These are phyloP conservation scores for Thunnus maccoyii DNA, from an alignment of 2,113 vertebrate genomes.

Conservation along the genomic window DNA sequence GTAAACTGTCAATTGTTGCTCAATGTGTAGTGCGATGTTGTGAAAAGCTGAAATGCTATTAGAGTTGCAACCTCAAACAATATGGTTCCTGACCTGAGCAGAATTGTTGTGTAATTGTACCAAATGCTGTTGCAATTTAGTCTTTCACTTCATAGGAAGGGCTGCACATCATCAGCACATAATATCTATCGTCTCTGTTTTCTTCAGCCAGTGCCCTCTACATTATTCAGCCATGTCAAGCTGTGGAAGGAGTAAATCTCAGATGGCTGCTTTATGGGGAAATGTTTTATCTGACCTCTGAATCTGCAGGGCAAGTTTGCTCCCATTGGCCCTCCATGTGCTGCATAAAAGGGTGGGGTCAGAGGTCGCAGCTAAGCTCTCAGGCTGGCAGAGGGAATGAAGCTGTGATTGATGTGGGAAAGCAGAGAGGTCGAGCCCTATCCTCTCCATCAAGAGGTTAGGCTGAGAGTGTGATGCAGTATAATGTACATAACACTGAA, in stretches of 20 bases:
- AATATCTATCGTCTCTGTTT: constrained; percentile 20
- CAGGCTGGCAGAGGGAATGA: constrained; percentile 48
- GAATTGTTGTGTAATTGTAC: constrained; percentile 11
- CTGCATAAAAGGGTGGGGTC: constrained; percentile 60
- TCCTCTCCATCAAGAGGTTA: constrained; percentile 60
- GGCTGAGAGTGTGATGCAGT: constrained; percentile 41
- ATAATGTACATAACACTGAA: constrained; percentile 41
- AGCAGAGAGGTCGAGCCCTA: constrained; percentile 48
- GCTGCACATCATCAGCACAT: constrained; percentile 15
- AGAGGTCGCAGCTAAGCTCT: constrained; percentile 60
- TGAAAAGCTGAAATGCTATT: constrained; percentile 5
- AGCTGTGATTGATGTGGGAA: constrained; percentile 73
- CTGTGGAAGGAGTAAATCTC: constrained; percentile 47
- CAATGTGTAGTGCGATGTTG: too few species aligned
- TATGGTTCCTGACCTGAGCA: not conserved
- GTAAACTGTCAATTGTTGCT: too few species aligned
- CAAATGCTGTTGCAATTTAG: not conserved
- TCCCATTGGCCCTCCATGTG: constrained; percentile 55
- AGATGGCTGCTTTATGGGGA: constrained; percentile 42
- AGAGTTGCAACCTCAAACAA: not conserved
- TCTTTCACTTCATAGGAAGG: constrained; percentile 19
- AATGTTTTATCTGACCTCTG: constrained; percentile 64
- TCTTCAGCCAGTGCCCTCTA: constrained; percentile 5
- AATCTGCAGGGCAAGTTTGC: constrained; percentile 51
- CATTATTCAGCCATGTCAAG: constrained; percentile 59